These are phyloP conservation scores for Spea multiplicata DNA, from an alignment of 2,113 vertebrate species.

Conservation along the genomic window DNA sequence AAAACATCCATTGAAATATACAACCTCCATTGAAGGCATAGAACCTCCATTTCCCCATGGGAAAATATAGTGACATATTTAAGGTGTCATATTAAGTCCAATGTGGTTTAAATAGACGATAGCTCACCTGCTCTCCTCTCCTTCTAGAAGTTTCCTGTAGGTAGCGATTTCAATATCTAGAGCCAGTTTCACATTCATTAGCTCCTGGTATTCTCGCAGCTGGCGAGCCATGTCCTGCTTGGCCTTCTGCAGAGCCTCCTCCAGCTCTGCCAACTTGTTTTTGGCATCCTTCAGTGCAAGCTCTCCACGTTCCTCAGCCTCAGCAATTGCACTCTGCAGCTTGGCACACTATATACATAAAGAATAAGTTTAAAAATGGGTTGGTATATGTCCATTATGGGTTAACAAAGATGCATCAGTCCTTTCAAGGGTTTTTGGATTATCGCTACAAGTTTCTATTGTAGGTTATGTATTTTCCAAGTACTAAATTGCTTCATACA, in stretches of 20 bases:
- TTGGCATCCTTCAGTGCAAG: slow-evolving; percentile 68
- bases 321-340: slow-evolving; percentile 58
- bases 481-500: neutral
- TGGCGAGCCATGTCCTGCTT: slow-evolving; percentile 67
- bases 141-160: slow-evolving; percentile 83
- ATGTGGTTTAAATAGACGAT: neutral
- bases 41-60: too few relatives aligned
- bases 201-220: slow-evolving; percentile 57
- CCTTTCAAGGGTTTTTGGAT: neutral
- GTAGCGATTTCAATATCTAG: slow-evolving; percentile 59
- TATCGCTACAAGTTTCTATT: neutral
- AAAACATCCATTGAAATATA: too few relatives aligned
- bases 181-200: slow-evolving; percentile 60
- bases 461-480: neutral
- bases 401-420: neutral
- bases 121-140: slow-evolving; percentile 76
- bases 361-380: neutral
- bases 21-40: too few relatives aligned
- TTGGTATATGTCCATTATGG: neutral
- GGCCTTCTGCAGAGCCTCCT: slow-evolving; percentile 68
- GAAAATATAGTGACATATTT: too few relatives aligned
- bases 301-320: slow-evolving; percentile 67
- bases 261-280: slow-evolving; percentile 64
- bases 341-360: slow-evolving; percentile 37
- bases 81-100: too few relatives aligned